Percentiles rank a stretch among this genome's conserved stretches.
phyloP scores from a whole-genome alignment of 2,113 vertebrate genomes.

The Corythornis vintsioides region DNA sequence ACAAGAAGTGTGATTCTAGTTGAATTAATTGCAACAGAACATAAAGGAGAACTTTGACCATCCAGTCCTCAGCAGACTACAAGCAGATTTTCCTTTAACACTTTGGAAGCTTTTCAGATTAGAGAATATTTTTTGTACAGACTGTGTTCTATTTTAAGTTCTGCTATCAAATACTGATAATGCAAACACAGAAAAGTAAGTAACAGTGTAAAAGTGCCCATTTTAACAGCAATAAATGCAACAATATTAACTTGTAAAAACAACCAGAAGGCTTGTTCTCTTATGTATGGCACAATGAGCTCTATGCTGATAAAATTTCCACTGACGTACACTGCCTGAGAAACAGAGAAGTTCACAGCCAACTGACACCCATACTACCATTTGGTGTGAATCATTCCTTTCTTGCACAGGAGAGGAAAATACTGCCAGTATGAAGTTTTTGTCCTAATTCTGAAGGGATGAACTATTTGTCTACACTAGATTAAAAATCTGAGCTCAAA shows the following conservation, averaged over 20 bases:
- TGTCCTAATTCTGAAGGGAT: neutral
- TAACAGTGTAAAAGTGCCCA: neutral
- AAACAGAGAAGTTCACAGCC: neutral
- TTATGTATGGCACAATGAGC: neutral
- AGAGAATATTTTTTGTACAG: neutral
- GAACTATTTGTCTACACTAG: neutral
- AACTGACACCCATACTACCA: neutral
- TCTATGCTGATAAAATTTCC: neutral
- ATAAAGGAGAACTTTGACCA: neutral
- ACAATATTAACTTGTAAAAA: neutral
- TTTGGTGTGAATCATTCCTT: neutral
- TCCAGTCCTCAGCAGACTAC: neutral
- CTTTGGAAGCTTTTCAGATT: neutral
- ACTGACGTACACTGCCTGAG: neutral
- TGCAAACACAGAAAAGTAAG: neutral
- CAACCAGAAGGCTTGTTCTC: neutral
- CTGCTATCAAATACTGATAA: neutral
- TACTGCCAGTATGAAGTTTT: neutral
- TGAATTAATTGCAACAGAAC: neutral
- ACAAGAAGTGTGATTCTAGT: neutral
- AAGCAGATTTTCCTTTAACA: neutral
- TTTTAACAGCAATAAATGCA: neutral
- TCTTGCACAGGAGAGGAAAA: neutral
- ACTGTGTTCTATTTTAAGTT: neutral
- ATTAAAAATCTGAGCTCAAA: neutral